Conservation (phyloP, 2,888 invertebrate species). For the Vanessa cardui region DNA sequence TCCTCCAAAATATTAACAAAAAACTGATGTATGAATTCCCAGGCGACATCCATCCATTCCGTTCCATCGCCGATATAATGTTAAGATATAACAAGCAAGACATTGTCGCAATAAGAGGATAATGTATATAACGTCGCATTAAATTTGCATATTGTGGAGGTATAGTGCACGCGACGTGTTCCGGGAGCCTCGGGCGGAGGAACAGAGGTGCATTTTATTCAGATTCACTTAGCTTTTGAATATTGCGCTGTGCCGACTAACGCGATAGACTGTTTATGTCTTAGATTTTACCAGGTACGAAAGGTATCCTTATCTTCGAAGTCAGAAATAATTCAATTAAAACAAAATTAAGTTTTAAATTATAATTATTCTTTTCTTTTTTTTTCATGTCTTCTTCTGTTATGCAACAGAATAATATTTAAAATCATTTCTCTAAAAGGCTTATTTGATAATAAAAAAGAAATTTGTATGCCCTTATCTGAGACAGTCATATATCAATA, state of each 20-base stretch:
- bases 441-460: not conserved
- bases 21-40: not conserved
- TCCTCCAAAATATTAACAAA: no score
- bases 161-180: conserved; percentile 4
- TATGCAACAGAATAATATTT: no score
- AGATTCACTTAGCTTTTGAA: conserved; percentile 6
- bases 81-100: conserved; percentile 12
- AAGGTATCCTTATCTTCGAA: no score
- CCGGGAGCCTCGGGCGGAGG: not conserved
- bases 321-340: no score
- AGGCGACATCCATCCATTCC: not conserved
- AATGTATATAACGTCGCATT: conserved; percentile 16
- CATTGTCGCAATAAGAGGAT: conserved; percentile 19
- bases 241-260: not conserved
- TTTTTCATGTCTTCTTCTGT: no score
- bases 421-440: no score
- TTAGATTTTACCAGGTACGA: no score
- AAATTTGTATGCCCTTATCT: not conserved
- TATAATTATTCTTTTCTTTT: no score
- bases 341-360: no score
- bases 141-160: conserved; percentile 25
- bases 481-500: not conserved
- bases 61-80: not conserved
- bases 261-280: not conserved
- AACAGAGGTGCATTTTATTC: conserved; percentile 4